Conservation (phyloP, 2,888 invertebrate species). For the Acanthosepion lycidas region DNA sequence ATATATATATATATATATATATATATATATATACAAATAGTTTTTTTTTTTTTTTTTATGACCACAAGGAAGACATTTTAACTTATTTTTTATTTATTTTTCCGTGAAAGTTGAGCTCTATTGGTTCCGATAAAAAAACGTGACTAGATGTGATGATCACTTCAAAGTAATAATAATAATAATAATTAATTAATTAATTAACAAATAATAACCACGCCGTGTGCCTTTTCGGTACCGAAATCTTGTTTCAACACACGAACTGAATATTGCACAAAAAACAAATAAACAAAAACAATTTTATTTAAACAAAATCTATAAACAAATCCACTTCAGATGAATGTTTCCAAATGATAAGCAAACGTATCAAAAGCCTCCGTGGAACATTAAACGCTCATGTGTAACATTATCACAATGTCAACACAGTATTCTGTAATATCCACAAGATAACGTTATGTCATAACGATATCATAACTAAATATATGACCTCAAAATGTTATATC, state of each 20-base stretch:
- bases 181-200: neutral
- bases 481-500: neutral
- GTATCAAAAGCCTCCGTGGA: neutral
- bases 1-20: too few relatives aligned
- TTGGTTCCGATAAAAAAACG: neutral
- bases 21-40: too few relatives aligned
- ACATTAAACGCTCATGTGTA: neutral
- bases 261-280: neutral
- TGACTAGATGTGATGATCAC: neutral
- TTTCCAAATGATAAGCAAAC: neutral
- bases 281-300: neutral
- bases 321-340: neutral
- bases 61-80: neutral
- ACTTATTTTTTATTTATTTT: slow-evolving; percentile 33
- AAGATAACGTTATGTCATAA: neutral
- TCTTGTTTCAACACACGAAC: neutral
- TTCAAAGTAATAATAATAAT: neutral
- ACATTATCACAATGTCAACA: neutral
- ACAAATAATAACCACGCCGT: neutral
- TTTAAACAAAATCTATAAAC: neutral
- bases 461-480: neutral
- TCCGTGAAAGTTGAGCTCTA: neutral
- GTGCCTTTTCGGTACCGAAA: slow-evolving; percentile 9
- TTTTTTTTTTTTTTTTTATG: neutral
- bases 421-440: neutral